Evolutionary conservation across 2,113 vertebrate genomes (phyloP), one percentile per base, ranked within the genome.

Genomic region (Loxodonta africana): DNA sequence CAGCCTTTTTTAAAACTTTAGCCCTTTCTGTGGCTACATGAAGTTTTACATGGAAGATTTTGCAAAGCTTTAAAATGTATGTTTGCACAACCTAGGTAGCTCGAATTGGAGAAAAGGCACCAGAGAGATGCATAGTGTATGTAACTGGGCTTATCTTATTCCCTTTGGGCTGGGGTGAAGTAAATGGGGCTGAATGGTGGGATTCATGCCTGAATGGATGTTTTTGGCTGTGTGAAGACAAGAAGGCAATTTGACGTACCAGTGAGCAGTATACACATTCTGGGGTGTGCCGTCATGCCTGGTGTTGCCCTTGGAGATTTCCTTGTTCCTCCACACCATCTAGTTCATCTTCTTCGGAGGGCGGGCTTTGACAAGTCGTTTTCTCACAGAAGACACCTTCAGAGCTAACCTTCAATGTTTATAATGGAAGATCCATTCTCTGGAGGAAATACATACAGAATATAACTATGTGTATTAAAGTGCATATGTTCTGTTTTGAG

Each of bases 331-430:
- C 51, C 76, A 4, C 37, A 8, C 69, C 65, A 87, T 89, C 97
- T 89, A 69, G 97, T 97, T 97, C 44, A 90, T 97, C 60, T 97
- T 85, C 93, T 46, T 76, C 83, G 21, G 20, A 57, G 44, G 82
- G 69, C 14, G 0, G 15, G 30, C 62, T 41, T 87, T 97, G 97
- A 97, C 87, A 97, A 97, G 88, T 46, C 80, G 83, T 96, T 98
- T 97, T 83, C 96, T 98, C 30, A 37, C 26, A 77, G 93, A 96
- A 98, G 53, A 69, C 60, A 97, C 73, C 74, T 97, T 65, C 48
- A 33, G 80, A 97, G 83, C 95, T 95, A 95, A 82, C 60, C 82
- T 90, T 97, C 95, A 96, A 92, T 11, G 62, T 41, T 95, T 81
- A 71, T 44, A 96, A 74, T 25, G 60, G n/a, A 46, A 86, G 37